phyloP scores from a whole-genome alignment of 2,888 invertebrate genomes.

The Endotricha flammealis region DNA sequence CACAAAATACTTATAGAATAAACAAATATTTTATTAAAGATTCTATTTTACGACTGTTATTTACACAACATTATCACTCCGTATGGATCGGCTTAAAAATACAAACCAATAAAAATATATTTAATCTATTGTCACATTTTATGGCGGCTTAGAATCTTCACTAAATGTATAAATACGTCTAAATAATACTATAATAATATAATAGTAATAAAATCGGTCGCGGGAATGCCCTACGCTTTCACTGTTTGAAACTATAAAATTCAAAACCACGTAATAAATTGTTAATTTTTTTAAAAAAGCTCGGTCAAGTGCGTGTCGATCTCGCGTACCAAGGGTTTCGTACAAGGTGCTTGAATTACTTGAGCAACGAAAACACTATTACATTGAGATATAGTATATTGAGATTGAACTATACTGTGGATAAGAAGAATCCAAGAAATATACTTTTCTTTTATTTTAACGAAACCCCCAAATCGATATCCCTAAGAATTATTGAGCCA shows the following conservation, averaged over 20 bases:
- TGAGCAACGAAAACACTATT: too few relatives aligned
- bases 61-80: conserved; percentile 8
- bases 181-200: background rate
- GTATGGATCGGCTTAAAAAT: conserved; percentile 1
- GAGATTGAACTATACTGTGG: too few relatives aligned
- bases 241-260: background rate
- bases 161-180: background rate
- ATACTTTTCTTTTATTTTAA: too few relatives aligned
- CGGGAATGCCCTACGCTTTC: background rate
- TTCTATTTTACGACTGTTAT: background rate
- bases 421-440: too few relatives aligned
- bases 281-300: background rate
- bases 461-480: too few relatives aligned
- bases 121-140: conserved; percentile 6
- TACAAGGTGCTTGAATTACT: too few relatives aligned
- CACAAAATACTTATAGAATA: too few relatives aligned
- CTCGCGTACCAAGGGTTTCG: too few relatives aligned
- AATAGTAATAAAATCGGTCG: background rate
- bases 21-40: too few relatives aligned
- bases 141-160: background rate
- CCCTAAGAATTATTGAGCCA: too few relatives aligned
- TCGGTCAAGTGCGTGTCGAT: too few relatives aligned
- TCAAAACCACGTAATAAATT: background rate
- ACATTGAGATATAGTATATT: too few relatives aligned
- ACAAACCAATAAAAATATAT: conserved; percentile 2